phyloP scores from a whole-genome alignment of 1,140 invertebrate genomes.

The Holcopasites calliopsidis region DNA sequence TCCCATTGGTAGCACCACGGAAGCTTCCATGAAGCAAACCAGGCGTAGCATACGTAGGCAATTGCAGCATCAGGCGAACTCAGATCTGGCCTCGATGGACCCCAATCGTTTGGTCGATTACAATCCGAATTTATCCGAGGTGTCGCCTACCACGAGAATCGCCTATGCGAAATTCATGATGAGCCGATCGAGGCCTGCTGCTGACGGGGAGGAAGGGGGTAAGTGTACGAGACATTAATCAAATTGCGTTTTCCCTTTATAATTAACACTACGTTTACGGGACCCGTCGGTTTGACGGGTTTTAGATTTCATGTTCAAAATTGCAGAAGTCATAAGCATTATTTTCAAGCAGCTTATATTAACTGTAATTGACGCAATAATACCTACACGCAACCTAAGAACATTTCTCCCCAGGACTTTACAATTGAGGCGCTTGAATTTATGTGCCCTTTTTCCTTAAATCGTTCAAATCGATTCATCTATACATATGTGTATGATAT shows the following conservation, averaged over 20 bases:
- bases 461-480: too few relatives aligned
- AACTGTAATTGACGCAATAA: too few relatives aligned
- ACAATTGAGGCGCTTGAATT: too few relatives aligned
- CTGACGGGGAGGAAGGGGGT: conserved; percentile 1
- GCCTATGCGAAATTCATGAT: conserved; percentile 93
- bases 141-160: conserved; percentile 87
- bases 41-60: conserved; percentile 85
- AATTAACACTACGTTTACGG: too few relatives aligned
- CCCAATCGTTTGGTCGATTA: conserved; percentile 87
- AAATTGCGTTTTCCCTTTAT: too few relatives aligned
- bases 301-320: too few relatives aligned
- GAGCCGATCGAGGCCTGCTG: conserved; percentile 75
- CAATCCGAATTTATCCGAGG: conserved; percentile 88
- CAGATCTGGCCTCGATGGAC: conserved; percentile 82
- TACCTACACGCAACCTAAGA: too few relatives aligned
- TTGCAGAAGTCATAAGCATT: too few relatives aligned
- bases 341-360: not conserved
- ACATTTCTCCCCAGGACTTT: too few relatives aligned
- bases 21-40: conserved; percentile 82
- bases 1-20: conserved; percentile 88
- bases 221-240: not conserved
- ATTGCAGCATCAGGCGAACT: conserved; percentile 83
- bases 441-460: too few relatives aligned
- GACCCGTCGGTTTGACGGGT: too few relatives aligned
- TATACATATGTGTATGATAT: too few relatives aligned